phyloP scores from a whole-genome alignment of 2,797 vertebrate genomes.

The Zalophus californianus region DNA sequence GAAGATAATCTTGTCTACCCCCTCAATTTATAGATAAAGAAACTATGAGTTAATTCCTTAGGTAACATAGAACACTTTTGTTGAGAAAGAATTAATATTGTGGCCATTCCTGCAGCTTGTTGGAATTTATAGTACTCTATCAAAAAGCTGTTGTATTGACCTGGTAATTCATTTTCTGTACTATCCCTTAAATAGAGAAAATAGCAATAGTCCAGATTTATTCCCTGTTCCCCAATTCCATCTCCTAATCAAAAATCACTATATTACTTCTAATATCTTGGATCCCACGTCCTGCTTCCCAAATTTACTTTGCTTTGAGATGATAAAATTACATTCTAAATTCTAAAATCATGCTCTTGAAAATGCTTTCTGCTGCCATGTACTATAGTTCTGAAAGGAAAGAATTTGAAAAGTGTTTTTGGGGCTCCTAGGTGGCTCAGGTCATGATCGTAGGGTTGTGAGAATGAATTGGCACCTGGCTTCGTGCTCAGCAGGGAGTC shows the following conservation, averaged over 20 bases:
- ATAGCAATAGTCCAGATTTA: background rate
- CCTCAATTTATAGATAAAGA: conserved; percentile 38
- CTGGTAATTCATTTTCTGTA: background rate
- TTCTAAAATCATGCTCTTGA: background rate
- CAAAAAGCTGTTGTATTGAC: background rate
- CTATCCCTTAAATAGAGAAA: background rate
- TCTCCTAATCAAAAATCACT: background rate
- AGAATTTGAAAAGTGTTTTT: background rate
- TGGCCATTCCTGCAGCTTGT: background rate
- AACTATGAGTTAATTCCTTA: background rate
- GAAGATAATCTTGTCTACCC: background rate
- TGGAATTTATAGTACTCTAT: background rate
- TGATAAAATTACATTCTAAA: background rate
- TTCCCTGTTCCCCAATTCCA: background rate
- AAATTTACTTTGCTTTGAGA: background rate
- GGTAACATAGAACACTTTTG: background rate
- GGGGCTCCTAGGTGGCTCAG: background rate
- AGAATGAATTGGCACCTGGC: background rate
- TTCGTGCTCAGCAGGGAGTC: background rate
- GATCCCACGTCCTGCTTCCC: background rate
- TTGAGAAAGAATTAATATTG: background rate
- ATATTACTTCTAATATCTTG: background rate
- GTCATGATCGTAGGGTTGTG: background rate
- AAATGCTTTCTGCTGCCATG: background rate
- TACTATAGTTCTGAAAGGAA: conserved; percentile 4